Evolutionary conservation across 2,113 vertebrate genomes (phyloP).

Genomic region (Lepisosteus osseus): DNA sequence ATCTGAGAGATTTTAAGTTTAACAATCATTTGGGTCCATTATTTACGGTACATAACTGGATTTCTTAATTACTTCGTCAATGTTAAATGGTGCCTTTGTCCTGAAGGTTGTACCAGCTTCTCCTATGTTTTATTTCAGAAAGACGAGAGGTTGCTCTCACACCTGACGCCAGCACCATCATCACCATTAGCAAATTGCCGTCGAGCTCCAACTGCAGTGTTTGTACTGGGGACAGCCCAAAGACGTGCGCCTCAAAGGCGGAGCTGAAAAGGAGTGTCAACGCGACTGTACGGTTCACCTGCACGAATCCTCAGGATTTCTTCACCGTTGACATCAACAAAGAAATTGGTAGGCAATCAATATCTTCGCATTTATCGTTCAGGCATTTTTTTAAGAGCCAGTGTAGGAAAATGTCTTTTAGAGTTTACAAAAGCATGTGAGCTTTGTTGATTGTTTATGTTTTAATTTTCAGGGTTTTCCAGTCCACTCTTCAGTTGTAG

Average conservation of each 20-base stretch:
- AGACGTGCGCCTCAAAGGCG: constrained; percentile 34
- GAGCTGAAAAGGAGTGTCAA: constrained; percentile 14
- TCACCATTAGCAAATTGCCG: constrained; percentile 36
- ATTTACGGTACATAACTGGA: too few relatives aligned
- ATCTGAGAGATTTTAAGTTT: too few relatives aligned
- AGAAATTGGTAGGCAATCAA: constrained; percentile 45
- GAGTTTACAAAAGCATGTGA: too few relatives aligned
- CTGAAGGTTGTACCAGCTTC: background rate
- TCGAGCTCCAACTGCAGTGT: constrained; percentile 44
- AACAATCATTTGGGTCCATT: too few relatives aligned
- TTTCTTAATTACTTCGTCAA: too few relatives aligned
- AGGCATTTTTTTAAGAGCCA: too few relatives aligned
- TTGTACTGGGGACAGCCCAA: constrained; percentile 37
- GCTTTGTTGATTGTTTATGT: too few relatives aligned
- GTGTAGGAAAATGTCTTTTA: too few relatives aligned
- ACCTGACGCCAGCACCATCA: constrained; percentile 33
- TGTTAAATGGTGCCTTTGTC: background rate
- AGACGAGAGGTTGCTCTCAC: constrained; percentile 33
- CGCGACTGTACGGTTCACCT: constrained; percentile 51
- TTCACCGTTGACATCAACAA: constrained; percentile 57
- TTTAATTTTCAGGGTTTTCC: too few relatives aligned
- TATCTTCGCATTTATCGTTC: background rate
- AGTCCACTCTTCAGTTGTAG: too few relatives aligned
- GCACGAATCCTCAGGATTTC: constrained; percentile 51
- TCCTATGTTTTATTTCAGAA: constrained; percentile 28